Evolutionary conservation across 2,888 invertebrate genomes (phyloP).

Genomic region (Acanthoscelides obtectus): DNA sequence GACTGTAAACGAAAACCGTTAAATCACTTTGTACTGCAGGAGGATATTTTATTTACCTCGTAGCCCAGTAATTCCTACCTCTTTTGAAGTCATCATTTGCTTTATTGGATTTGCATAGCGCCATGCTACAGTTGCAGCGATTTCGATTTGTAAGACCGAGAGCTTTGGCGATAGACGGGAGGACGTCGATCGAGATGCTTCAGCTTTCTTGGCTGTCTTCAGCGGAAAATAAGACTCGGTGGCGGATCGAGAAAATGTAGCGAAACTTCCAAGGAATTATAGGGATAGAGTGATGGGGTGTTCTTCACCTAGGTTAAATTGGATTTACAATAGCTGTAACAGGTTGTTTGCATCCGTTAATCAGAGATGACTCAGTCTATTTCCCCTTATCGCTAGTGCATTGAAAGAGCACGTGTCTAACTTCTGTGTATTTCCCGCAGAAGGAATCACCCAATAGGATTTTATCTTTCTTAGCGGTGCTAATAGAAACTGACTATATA

Average conservation of each 20-base stretch:
- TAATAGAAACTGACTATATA: no score
- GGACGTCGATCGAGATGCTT: not conserved
- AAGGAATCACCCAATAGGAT: no score
- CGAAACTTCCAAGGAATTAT: no score
- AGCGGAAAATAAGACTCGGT: not conserved
- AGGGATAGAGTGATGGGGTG: no score
- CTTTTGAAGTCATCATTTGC: not conserved
- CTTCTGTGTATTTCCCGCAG: no score
- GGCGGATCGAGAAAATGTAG: not conserved
- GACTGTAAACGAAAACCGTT: not conserved
- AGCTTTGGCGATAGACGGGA: not conserved
- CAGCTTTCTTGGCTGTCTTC: not conserved
- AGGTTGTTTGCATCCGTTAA: no score
- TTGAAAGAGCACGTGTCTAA: no score
- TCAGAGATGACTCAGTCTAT: no score
- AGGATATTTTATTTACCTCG: not conserved
- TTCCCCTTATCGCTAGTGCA: no score
- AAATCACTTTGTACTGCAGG: not conserved
- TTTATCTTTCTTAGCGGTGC: no score
- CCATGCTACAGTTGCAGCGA: not conserved
- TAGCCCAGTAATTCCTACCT: not conserved
- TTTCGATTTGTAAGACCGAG: not conserved
- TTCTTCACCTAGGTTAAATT: no score
- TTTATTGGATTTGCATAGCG: not conserved
- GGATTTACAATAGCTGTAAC: no score